Conservation (phyloP, 2,797 vertebrate genomes). For the Darevskia nairensis region DNA sequence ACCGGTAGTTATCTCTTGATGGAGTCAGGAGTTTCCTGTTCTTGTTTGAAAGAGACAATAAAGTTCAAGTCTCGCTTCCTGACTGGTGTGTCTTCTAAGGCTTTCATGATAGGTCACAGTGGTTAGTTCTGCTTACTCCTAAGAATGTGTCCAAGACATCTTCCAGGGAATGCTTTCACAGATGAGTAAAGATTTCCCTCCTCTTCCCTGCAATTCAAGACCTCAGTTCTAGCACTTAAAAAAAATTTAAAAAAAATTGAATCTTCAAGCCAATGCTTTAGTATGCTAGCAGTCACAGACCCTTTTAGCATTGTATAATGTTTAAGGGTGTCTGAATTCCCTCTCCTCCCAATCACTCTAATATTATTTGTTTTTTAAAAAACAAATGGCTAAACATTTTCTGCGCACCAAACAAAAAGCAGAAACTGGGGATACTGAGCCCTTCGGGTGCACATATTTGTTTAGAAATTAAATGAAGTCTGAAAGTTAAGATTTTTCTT, state of each 20-base stretch:
- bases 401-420: rapidly evolving
- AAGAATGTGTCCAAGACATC: neutral
- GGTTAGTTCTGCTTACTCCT: slow-evolving; percentile 17
- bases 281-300: neutral
- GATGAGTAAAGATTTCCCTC: slow-evolving; percentile 4
- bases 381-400: neutral
- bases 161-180: neutral
- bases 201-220: rapidly evolving
- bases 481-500: slow-evolving; percentile 42
- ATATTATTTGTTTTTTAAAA: rapidly evolving
- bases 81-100: neutral
- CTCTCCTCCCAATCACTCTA: neutral
- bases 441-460: neutral
- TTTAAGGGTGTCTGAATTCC: neutral
- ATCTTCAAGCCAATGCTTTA: neutral
- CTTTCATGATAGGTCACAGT: neutral
- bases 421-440: neutral
- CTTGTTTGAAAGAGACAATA: too few species aligned
- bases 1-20: too few species aligned
- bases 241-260: neutral
- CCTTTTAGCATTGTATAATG: neutral
- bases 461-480: slow-evolving; percentile 7
- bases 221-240: rapidly evolving
- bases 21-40: too few species aligned
- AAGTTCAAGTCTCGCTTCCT: neutral